These are phyloP conservation scores for Corvus moneduloides DNA, from an alignment of 2,113 vertebrate genomes.

Conservation along the genomic window DNA sequence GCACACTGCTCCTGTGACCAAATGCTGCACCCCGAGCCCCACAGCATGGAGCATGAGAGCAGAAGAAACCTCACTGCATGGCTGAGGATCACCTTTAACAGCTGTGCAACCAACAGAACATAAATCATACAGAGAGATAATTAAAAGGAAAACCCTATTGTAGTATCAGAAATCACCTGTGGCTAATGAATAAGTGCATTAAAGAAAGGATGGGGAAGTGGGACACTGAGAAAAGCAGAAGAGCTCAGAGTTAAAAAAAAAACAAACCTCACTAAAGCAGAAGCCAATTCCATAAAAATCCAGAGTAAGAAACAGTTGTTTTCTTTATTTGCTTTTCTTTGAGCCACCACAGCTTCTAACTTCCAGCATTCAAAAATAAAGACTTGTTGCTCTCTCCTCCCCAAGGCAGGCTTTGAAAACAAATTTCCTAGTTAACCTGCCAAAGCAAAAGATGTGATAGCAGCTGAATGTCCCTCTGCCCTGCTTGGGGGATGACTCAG, in stretches of 20 bases:
- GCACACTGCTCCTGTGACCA: background rate
- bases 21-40: background rate
- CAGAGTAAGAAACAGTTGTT: background rate
- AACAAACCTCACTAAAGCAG: background rate
- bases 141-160: background rate
- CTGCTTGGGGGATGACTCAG: constrained; percentile 33
- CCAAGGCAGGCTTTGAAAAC: background rate
- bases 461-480: background rate
- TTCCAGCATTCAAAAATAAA: background rate
- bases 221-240: background rate
- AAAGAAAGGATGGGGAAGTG: background rate
- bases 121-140: background rate
- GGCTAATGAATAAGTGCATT: background rate
- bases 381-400: background rate
- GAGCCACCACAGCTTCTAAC: background rate
- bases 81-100: background rate
- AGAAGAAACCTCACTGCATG: background rate
- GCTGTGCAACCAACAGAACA: background rate
- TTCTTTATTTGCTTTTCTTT: background rate
- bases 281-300: background rate
- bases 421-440: constrained; percentile 15
- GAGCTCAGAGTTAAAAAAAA: background rate
- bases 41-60: fast-evolving
- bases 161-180: background rate
- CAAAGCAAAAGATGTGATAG: constrained; percentile 36